Conservation (phyloP, 2,113 vertebrate genomes). For the Myrmecobius fasciatus region DNA sequence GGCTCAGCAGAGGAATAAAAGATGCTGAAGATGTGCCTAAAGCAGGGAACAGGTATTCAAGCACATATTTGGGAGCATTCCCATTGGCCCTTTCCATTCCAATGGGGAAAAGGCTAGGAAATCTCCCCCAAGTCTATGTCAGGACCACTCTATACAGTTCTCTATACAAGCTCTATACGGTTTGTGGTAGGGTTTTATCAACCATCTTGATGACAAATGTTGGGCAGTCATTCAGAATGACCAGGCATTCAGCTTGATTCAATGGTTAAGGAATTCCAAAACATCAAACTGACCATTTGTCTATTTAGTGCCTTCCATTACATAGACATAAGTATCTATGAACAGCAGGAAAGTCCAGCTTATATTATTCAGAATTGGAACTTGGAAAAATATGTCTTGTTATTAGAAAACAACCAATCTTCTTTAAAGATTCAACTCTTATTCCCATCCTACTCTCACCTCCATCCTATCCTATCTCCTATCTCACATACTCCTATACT, state of each 20-base stretch:
- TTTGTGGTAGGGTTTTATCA: background rate
- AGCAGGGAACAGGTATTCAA: background rate
- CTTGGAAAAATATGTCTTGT: background rate
- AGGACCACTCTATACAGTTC: too few relatives aligned
- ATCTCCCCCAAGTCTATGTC: slow-evolving; percentile 4
- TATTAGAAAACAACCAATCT: background rate
- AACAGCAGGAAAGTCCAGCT: background rate
- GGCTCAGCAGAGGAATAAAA: background rate
- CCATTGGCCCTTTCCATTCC: background rate
- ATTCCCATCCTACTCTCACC: background rate
- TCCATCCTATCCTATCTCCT: too few relatives aligned
- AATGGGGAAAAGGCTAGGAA: background rate
- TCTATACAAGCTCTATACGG: background rate
- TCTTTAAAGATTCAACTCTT: background rate
- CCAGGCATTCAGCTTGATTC: background rate
- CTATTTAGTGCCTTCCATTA: slow-evolving; percentile 22
- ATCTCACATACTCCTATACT: too few relatives aligned
- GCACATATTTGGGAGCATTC: background rate
- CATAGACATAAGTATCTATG: background rate
- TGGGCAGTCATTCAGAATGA: background rate
- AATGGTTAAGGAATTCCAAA: slow-evolving; percentile 2
- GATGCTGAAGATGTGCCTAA: background rate
- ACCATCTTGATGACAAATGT: background rate
- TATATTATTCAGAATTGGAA: background rate
- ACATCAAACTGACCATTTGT: background rate